Conservation (phyloP, 53 echinoderm and acorn worm genomes). For the Holothuria scabra region DNA sequence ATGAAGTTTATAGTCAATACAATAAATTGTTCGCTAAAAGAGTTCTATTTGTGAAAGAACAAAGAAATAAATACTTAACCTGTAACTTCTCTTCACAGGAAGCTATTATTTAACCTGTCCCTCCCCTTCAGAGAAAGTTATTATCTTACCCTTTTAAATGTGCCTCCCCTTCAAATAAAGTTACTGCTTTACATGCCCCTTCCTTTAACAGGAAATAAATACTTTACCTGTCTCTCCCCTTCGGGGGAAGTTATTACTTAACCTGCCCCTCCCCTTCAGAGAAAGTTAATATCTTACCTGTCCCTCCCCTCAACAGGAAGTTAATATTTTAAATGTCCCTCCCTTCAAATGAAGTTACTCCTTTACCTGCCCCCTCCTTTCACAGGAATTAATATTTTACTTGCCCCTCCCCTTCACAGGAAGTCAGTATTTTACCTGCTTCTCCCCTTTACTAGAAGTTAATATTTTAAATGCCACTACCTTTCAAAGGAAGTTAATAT, state of each 20-base stretch:
- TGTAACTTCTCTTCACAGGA: too few relatives aligned
- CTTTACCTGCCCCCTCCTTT: slow-evolving; percentile 20
- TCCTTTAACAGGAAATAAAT: too few relatives aligned
- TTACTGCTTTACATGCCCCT: too few relatives aligned
- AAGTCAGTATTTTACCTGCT: slow-evolving; percentile 38
- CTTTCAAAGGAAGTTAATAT: neutral
- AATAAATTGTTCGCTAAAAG: too few relatives aligned
- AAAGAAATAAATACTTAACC: too few relatives aligned
- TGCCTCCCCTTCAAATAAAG: too few relatives aligned
- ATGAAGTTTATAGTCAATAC: too few relatives aligned
- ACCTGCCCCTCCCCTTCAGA: slow-evolving; percentile 40
- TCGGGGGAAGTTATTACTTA: neutral
- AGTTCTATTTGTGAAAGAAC: too few relatives aligned
- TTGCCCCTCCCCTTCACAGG: slow-evolving; percentile 31
- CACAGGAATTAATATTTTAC: neutral
- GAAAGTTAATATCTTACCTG: neutral
- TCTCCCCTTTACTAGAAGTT: slow-evolving; percentile 14
- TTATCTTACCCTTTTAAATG: too few relatives aligned
- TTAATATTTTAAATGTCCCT: neutral
- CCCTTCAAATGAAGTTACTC: neutral
- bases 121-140: too few relatives aligned
- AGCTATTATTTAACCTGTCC: too few relatives aligned
- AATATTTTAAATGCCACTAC: neutral
- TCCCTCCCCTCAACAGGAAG: neutral
- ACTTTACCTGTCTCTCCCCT: slow-evolving; percentile 10